A percentile compares a stretch with the other conserved stretches of the same genome.
These are phyloP conservation scores for Drosophila kuntzei DNA, from an alignment of 2,888 invertebrate genomes.

Conservation along the genomic window DNA sequence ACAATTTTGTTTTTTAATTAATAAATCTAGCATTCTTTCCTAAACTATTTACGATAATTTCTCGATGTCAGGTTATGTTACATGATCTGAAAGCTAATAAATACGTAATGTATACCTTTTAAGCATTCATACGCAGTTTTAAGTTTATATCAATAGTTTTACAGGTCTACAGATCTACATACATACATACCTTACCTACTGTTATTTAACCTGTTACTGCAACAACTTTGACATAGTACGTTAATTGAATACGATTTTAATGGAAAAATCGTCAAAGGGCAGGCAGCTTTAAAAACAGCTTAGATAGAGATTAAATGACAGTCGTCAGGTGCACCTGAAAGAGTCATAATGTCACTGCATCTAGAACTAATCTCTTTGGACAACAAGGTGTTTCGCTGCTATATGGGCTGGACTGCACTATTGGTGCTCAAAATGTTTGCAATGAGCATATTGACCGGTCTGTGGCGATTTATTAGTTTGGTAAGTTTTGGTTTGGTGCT, in stretches of 20 bases:
- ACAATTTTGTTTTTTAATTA: no score
- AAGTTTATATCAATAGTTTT: neutral
- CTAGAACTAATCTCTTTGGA: slow-evolving; percentile 62
- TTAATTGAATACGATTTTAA: neutral
- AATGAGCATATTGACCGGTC: slow-evolving; percentile 84
- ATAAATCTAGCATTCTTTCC: no score
- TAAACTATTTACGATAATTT: no score
- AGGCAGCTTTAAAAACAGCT: neutral
- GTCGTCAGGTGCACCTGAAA: slow-evolving; percentile 17
- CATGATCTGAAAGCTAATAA: no score
- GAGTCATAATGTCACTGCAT: slow-evolving; percentile 43
- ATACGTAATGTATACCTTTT: no score
- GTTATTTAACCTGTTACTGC: neutral
- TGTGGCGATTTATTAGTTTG: slow-evolving; percentile 83
- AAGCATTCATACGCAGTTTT: no score
- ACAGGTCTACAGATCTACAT: no score
- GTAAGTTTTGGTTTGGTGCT: slow-evolving; percentile 64
- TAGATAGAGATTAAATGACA: slow-evolving; percentile 2
- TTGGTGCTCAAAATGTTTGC: slow-evolving; percentile 84
- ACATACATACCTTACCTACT: neutral
- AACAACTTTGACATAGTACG: neutral
- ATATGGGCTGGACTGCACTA: slow-evolving; percentile 83
- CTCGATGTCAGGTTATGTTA: no score
- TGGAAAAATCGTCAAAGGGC: neutral
- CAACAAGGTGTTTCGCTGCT: slow-evolving; percentile 82